A percentile compares a stretch with the other conserved stretches of the same genome.
phyloP scores from a whole-genome alignment of 2,113 vertebrate species.

The Sphaerodactylus townsendi region DNA sequence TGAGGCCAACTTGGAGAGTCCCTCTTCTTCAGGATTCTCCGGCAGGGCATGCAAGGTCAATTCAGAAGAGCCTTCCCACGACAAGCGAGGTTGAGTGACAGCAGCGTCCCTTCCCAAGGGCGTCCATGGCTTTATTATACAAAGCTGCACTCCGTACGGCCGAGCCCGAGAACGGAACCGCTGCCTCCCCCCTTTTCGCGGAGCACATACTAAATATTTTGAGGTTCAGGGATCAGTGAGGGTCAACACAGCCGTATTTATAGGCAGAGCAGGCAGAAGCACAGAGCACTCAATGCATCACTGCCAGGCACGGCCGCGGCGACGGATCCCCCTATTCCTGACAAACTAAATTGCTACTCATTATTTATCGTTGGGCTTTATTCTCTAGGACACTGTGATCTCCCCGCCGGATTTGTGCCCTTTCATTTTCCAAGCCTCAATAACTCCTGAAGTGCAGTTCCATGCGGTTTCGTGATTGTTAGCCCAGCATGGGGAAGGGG shows the following conservation, averaged over 20 bases:
- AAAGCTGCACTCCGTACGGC: not conserved
- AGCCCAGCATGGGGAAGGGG: conserved; percentile 73
- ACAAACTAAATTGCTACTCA: conserved; percentile 58
- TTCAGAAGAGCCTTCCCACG: not conserved
- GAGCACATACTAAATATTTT: not conserved
- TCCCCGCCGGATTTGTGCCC: conserved; percentile 69
- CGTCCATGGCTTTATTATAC: not conserved
- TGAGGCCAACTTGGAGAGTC: not conserved
- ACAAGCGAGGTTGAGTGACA: not conserved
- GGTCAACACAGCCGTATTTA: conserved; percentile 4
- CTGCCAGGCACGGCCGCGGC: conserved; percentile 25
- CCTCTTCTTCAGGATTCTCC: not conserved
- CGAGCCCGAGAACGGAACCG: not conserved
- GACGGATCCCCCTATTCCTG: conserved; percentile 46
- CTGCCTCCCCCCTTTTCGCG: not conserved
- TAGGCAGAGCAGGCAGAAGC: not conserved
- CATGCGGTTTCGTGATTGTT: conserved; percentile 79
- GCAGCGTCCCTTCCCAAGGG: rapidly evolving
- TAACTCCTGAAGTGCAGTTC: conserved; percentile 73
- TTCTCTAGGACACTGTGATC: conserved; percentile 57
- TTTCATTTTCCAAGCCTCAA: conserved; percentile 75
- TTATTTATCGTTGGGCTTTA: conserved; percentile 68
- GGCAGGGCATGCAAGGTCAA: not conserved
- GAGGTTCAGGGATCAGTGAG: not conserved
- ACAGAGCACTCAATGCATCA: conserved; percentile 28